Conservation (phyloP, 2,113 vertebrate genomes). For the Phoenicopterus ruber region DNA sequence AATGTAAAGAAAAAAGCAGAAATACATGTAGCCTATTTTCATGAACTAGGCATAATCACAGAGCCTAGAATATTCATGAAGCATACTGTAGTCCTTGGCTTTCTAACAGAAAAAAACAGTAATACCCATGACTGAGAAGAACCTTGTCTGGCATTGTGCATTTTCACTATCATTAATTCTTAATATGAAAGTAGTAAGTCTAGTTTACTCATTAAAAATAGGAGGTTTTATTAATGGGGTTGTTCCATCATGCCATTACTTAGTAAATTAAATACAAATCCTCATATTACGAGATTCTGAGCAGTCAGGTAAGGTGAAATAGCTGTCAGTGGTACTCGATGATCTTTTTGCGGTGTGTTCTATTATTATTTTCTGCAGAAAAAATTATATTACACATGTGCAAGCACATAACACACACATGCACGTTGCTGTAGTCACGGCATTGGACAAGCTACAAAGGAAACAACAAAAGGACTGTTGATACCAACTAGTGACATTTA, state of each 20-base stretch:
- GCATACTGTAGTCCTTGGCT: neutral
- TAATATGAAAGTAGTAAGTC: neutral
- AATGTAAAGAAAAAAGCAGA: neutral
- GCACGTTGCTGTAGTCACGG: rapidly evolving
- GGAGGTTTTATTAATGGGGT: neutral
- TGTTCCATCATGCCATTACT: neutral
- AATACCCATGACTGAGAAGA: neutral
- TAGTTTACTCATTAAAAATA: neutral
- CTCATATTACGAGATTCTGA: neutral
- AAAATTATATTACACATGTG: neutral
- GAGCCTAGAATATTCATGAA: neutral
- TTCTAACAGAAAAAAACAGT: neutral
- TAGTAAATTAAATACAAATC: neutral
- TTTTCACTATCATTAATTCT: constrained; percentile 16
- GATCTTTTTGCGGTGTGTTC: neutral
- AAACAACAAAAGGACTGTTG: neutral
- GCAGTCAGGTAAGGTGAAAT: neutral
- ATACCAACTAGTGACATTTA: neutral
- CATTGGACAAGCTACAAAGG: neutral
- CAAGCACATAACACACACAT: neutral
- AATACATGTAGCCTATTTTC: neutral
- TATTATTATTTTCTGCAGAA: neutral
- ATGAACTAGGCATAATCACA: neutral
- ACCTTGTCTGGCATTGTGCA: neutral
- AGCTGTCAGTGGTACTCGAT: constrained; percentile 1